Evolutionary conservation across 2,888 invertebrate genomes (phyloP).

Genomic region (Stenichneumon culpator): DNA sequence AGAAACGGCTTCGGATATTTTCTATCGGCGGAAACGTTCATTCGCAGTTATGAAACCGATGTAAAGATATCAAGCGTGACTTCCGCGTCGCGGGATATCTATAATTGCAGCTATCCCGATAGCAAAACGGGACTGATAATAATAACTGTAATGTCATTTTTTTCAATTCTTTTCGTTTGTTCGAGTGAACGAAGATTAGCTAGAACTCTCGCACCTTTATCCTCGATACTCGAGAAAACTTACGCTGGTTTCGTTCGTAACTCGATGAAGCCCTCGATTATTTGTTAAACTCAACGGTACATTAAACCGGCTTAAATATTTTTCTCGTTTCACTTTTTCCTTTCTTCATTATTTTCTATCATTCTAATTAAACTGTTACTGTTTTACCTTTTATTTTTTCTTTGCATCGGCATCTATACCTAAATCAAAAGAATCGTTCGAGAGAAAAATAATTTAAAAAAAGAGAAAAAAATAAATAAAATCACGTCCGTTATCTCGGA

Average conservation of each 20-base stretch:
- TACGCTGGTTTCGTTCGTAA: conserved; percentile 66
- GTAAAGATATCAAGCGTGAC: conserved; percentile 20
- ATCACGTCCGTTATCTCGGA: conserved; percentile 24
- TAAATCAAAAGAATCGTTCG: conserved; percentile 52
- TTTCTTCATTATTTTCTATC: conserved; percentile 28
- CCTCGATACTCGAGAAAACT: conserved; percentile 60
- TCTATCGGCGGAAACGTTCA: conserved; percentile 1
- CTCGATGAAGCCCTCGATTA: conserved; percentile 36
- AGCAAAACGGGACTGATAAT: conserved; percentile 15
- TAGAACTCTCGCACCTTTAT: conserved; percentile 43
- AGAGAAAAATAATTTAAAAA: conserved; percentile 27
- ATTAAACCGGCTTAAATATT: conserved; percentile 21
- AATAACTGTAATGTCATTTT: conserved; percentile 2
- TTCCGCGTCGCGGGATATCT: conserved; percentile 29
- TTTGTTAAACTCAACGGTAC: conserved; percentile 37
- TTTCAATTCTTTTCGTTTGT: conserved; percentile 20
- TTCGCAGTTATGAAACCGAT: conserved; percentile 26
- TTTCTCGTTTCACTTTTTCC: conserved; percentile 27
- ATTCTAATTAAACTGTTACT: conserved; percentile 31
- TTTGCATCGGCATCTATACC: conserved; percentile 56
- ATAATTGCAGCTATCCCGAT: conserved; percentile 30
- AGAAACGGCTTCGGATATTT: conserved; percentile 21
- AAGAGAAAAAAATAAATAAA: neutral
- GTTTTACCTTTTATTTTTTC: conserved; percentile 38
- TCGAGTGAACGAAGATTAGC: conserved; percentile 38